phyloP scores from a whole-genome alignment of 2,888 invertebrate species.

The Drosophila kuntzei region DNA sequence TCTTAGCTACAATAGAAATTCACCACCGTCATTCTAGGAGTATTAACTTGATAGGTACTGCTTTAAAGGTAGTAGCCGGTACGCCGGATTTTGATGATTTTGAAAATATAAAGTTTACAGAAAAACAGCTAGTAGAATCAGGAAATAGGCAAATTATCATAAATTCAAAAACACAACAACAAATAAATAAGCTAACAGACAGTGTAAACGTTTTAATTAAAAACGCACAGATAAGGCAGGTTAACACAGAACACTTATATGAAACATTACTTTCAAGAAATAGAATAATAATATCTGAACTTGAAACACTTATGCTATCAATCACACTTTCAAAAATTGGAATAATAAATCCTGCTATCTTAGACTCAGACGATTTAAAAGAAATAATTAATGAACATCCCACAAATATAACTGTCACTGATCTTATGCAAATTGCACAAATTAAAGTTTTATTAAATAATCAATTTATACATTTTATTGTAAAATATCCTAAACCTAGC shows the following conservation, averaged over 20 bases:
- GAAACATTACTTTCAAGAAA: not conserved
- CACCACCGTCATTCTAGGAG: not conserved
- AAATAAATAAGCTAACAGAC: not conserved
- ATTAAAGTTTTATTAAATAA: not conserved
- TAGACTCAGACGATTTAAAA: not conserved
- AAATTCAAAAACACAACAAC: not conserved
- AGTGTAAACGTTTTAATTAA: not conserved
- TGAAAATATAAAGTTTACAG: not conserved
- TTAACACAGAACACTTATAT: not conserved
- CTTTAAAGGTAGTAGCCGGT: not conserved
- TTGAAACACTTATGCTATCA: not conserved
- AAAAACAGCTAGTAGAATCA: not conserved
- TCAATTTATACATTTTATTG: not conserved
- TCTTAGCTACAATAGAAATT: not conserved
- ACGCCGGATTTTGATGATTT: not conserved
- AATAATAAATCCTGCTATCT: not conserved
- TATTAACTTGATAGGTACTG: not conserved
- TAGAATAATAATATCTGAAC: not conserved
- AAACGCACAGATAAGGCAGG: not conserved
- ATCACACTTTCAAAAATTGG: not conserved
- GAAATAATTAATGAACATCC: not conserved
- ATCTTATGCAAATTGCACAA: not conserved
- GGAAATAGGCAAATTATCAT: constrained; percentile 1
- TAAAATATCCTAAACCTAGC: not conserved
- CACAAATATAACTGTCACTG: not conserved